Evolutionary conservation across 2,113 vertebrate genomes (phyloP).

Genomic region (Pogona vitticeps): DNA sequence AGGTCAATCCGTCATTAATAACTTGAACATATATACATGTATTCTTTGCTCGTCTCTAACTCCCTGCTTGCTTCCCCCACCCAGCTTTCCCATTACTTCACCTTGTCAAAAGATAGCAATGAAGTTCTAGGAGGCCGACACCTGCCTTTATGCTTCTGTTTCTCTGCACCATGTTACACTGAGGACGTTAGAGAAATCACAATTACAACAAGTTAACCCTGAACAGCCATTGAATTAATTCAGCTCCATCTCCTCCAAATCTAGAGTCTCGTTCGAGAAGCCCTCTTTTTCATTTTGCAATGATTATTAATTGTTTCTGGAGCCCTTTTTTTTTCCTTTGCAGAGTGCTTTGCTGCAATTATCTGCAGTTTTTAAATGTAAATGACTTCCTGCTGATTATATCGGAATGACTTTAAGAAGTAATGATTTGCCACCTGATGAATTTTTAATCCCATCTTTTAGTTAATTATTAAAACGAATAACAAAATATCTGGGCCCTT

Average conservation of each 20-base stretch:
- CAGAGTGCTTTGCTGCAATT: constrained; percentile 22
- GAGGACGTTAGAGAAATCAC: not conserved
- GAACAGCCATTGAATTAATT: not conserved
- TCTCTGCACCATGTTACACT: too few species aligned
- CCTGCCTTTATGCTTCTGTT: not conserved
- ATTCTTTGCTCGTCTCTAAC: not conserved
- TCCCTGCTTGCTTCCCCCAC: too few species aligned
- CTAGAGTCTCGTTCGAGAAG: not conserved
- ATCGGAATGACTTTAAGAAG: constrained; percentile 14
- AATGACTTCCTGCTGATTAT: constrained; percentile 20
- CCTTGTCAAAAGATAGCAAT: not conserved
- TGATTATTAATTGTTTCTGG: constrained; percentile 5
- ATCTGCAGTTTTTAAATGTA: constrained; percentile 5
- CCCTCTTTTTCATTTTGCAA: not conserved
- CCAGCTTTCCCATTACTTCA: not conserved
- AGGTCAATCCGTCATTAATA: too few species aligned
- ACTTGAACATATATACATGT: not conserved
- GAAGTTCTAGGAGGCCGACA: not conserved
- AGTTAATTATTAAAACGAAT: constrained; percentile 55
- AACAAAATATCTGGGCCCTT: not conserved
- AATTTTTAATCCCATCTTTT: constrained; percentile 42
- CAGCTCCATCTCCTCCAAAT: not conserved
- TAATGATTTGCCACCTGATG: constrained; percentile 33
- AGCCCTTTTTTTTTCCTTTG: not conserved
- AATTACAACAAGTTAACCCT: not conserved